Conservation (phyloP, 1,140 invertebrate genomes). For the Drosophila lini region DNA sequence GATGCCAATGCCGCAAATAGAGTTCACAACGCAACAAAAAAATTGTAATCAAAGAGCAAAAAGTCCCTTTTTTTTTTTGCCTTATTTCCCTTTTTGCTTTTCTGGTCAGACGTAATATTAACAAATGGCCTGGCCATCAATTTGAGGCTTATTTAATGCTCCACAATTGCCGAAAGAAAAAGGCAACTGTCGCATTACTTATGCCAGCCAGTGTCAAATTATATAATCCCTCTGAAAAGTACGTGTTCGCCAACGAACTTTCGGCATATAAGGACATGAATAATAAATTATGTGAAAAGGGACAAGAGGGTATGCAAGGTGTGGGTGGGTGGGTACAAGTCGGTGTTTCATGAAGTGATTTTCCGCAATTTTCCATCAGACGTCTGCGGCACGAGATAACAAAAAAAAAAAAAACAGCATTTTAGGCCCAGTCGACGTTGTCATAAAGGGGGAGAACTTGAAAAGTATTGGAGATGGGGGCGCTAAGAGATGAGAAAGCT, state of each 20-base stretch:
- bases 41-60: conserved; percentile 72
- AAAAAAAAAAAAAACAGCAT: conserved; percentile 24
- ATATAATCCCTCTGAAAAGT: conserved; percentile 68
- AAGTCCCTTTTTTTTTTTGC: conserved; percentile 18
- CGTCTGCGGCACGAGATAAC: conserved; percentile 73
- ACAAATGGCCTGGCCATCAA: conserved; percentile 77
- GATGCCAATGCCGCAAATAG: conserved; percentile 30
- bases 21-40: conserved; percentile 28
- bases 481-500: conserved; percentile 35
- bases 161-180: conserved; percentile 54
- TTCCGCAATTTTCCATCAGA: conserved; percentile 74
- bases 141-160: conserved; percentile 79
- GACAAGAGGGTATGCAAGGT: conserved; percentile 3
- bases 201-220: conserved; percentile 71
- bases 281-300: conserved; percentile 73
- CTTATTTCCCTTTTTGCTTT: conserved; percentile 29
- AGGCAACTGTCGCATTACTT: conserved; percentile 57
- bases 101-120: conserved; percentile 67
- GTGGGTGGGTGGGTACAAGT: conserved; percentile 33
- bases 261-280: conserved; percentile 69
- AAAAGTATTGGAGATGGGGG: not conserved
- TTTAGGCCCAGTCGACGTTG: conserved; percentile 46
- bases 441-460: conserved; percentile 9
- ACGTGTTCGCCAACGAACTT: conserved; percentile 36
- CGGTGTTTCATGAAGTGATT: conserved; percentile 74